Evolutionary conservation across 1,140 invertebrate genomes (phyloP).

Genomic region (Achroia grisella): DNA sequence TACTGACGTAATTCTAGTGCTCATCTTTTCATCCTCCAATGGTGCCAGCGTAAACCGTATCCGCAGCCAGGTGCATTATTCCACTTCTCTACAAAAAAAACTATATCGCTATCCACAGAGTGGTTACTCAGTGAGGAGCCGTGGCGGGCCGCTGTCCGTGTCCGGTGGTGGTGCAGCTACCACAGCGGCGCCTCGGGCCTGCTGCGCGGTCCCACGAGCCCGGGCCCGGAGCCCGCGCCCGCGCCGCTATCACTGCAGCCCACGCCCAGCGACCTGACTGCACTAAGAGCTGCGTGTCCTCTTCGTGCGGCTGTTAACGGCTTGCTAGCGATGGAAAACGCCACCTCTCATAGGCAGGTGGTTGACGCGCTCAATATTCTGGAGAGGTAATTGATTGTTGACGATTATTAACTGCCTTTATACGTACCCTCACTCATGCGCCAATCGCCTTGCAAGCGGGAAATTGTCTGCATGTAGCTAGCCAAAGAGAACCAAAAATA

Average conservation of each 20-base stretch:
- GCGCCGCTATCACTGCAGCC: constrained; percentile 52
- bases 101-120: constrained; percentile 26
- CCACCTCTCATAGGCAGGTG: constrained; percentile 74
- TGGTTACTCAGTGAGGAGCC: constrained; percentile 52
- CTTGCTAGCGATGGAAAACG: constrained; percentile 76
- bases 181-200: constrained; percentile 48
- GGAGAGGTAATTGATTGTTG: constrained; percentile 66
- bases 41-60: no score
- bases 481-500: no score
- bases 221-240: constrained; percentile 8
- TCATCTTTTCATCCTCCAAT: no score
- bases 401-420: no score
- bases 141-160: constrained; percentile 56
- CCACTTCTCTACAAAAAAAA: no score
- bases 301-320: constrained; percentile 66
- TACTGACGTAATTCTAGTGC: no score
- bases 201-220: constrained; percentile 23
- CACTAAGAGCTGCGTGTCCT: constrained; percentile 65
- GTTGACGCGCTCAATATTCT: constrained; percentile 70
- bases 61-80: no score
- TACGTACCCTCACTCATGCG: no score
- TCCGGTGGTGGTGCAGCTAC: constrained; percentile 74
- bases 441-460: no score
- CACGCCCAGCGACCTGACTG: constrained; percentile 56
- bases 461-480: no score